phyloP scores from a whole-genome alignment of 64 coral and sea anemone genomes.

The Actinia tenebrosa region DNA sequence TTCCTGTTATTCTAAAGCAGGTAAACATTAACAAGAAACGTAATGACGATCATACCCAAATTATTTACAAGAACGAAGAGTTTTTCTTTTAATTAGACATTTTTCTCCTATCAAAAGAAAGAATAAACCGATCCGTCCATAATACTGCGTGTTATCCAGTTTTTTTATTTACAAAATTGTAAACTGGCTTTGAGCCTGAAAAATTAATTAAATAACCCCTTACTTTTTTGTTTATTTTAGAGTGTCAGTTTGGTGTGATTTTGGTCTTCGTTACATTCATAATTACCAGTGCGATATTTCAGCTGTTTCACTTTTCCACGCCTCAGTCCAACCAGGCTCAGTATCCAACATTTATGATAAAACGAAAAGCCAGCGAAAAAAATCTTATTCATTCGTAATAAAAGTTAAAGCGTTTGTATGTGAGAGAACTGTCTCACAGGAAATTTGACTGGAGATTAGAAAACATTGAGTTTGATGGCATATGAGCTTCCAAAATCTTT shows the following conservation, averaged over 20 bases:
- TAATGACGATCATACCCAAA: too few relatives aligned
- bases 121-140: too few relatives aligned
- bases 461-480: not conserved
- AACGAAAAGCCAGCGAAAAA: not conserved
- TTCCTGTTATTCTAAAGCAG: too few relatives aligned
- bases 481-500: not conserved
- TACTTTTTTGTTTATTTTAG: not conserved
- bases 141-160: too few relatives aligned
- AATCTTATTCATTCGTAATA: not conserved
- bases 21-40: too few relatives aligned
- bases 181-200: not conserved
- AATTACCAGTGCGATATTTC: not conserved
- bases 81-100: too few relatives aligned
- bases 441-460: not conserved
- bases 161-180: too few relatives aligned
- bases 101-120: too few relatives aligned
- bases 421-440: not conserved
- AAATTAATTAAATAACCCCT: not conserved
- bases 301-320: not conserved
- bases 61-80: too few relatives aligned
- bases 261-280: not conserved
- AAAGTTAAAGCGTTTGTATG: too few relatives aligned
- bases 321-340: not conserved
- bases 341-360: too few relatives aligned
- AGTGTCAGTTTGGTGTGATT: not conserved